These are phyloP conservation scores for Machimus atricapillus DNA, from an alignment of 2,888 invertebrate species.

Conservation along the genomic window DNA sequence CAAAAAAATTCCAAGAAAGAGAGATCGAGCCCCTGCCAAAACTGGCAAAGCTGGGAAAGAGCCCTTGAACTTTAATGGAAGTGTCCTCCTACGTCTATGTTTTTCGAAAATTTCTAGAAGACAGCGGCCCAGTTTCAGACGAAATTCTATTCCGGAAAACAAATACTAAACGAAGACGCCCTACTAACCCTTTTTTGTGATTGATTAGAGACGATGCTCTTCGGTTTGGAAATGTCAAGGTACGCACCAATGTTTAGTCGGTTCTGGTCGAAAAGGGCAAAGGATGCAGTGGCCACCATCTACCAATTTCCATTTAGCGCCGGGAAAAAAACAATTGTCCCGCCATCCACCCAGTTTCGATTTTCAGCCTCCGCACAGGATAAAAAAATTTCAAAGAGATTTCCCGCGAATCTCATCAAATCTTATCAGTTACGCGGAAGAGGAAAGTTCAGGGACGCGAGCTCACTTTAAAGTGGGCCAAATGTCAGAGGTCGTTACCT, in stretches of 20 bases:
- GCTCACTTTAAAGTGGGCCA: neutral
- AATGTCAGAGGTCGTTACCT: neutral
- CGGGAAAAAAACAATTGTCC: neutral
- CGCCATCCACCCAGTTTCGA: neutral
- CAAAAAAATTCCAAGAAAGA: neutral
- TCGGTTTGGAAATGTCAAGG: neutral
- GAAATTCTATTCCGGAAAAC: neutral
- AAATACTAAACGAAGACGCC: neutral
- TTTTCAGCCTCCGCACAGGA: neutral
- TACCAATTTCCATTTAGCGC: neutral
- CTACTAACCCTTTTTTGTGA: neutral
- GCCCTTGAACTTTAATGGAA: neutral
- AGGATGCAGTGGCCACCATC: neutral
- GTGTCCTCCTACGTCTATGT: neutral
- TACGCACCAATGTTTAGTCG: neutral
- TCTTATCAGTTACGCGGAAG: neutral
- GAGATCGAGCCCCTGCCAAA: neutral
- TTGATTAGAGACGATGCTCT: neutral
- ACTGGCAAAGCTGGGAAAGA: neutral
- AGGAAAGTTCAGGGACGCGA: neutral
- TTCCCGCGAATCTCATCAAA: neutral
- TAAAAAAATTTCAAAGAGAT: neutral
- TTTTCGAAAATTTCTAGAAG: neutral
- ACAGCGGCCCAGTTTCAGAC: neutral
- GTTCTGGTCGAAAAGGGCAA: neutral